Conservation (phyloP, 23 tunicate genomes). For the Trididemnum miniatum region DNA sequence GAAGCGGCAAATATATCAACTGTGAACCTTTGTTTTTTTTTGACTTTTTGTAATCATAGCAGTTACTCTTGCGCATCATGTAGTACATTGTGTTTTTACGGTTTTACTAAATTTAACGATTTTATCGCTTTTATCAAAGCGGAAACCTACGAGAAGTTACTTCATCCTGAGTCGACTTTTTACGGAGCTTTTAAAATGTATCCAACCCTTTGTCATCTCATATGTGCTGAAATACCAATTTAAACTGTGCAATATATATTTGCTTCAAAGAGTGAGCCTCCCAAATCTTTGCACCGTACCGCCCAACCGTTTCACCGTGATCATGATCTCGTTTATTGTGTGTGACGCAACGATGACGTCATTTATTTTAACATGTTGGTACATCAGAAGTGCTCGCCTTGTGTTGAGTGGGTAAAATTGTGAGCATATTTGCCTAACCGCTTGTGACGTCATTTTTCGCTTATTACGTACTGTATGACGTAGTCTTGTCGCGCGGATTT, state of each 20-base stretch:
- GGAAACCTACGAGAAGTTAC: no score
- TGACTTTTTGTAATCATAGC: no score
- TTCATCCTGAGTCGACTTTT: no score
- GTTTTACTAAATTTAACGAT: no score
- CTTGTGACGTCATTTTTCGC: not conserved
- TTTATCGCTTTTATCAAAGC: not conserved
- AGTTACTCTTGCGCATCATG: no score
- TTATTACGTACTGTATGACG: slow-evolving; percentile 2
- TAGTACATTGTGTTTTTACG: no score
- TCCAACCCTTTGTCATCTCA: no score
- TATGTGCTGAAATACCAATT: not conserved
- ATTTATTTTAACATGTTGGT: not conserved
- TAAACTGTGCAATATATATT: slow-evolving; percentile 3
- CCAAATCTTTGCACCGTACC: not conserved
- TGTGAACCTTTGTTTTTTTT: no score
- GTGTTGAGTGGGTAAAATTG: not conserved
- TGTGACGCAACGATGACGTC: not conserved
- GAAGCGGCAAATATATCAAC: no score
- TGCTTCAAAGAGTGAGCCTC: not conserved
- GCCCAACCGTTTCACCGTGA: not conserved
- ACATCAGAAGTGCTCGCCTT: not conserved
- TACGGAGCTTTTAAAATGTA: no score
- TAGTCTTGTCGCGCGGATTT: not conserved
- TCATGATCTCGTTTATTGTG: not conserved
- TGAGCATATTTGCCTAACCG: not conserved